phyloP scores from a whole-genome alignment of 2,113 vertebrate genomes.

The Vulpes vulpes region DNA sequence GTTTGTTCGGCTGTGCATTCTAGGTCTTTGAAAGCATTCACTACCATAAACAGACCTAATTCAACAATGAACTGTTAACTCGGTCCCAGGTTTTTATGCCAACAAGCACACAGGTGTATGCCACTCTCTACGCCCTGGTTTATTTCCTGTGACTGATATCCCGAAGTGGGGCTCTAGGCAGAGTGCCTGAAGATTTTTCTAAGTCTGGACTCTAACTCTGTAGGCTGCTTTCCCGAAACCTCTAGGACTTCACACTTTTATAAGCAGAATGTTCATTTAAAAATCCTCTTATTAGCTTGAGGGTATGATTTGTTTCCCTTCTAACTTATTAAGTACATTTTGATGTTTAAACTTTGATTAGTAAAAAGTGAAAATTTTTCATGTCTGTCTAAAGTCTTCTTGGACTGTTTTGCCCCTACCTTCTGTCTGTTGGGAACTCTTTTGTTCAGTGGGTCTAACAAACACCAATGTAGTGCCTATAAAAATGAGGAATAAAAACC shows the following conservation, averaged over 20 bases:
- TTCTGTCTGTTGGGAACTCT: neutral
- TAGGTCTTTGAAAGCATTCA: neutral
- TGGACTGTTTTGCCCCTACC: neutral
- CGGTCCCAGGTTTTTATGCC: neutral
- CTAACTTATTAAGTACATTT: neutral
- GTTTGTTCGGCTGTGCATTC: neutral
- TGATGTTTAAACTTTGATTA: neutral
- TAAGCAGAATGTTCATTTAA: neutral
- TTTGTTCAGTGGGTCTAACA: neutral
- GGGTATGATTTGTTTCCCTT: neutral
- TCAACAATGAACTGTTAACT: neutral
- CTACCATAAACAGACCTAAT: neutral
- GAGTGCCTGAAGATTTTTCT: neutral
- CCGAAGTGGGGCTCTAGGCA: neutral
- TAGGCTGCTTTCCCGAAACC: neutral
- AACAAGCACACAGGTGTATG: accelerated
- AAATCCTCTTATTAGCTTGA: neutral
- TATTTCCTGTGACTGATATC: neutral
- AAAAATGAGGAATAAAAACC: neutral
- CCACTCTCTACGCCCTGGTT: neutral
- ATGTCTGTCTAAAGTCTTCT: neutral
- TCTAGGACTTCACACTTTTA: neutral
- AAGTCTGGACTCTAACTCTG: neutral
- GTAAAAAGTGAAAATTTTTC: neutral
- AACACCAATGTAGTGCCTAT: neutral